Percentiles rank a stretch among this genome's conserved stretches.
Conservation (phyloP, 2,797 vertebrate species). For the Sphenopsis melanotis region DNA sequence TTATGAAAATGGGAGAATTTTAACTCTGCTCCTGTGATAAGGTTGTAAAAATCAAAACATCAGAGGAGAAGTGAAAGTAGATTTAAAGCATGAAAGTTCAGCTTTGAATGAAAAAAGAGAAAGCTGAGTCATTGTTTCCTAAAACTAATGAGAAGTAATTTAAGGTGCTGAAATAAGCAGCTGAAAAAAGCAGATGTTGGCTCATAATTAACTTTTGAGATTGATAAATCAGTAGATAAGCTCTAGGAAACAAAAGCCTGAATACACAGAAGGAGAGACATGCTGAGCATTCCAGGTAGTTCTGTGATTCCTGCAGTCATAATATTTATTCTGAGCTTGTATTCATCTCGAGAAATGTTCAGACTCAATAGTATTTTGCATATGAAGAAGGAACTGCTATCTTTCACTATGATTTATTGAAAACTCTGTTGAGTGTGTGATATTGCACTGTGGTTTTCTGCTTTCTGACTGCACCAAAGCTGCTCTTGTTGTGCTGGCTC, state of each 20-base stretch:
- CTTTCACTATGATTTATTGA: constrained; percentile 25
- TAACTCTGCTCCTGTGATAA: neutral
- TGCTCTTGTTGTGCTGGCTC: neutral
- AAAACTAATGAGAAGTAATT: neutral
- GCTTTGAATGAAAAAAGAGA: neutral
- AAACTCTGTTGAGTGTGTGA: constrained; percentile 12
- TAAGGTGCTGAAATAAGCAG: neutral
- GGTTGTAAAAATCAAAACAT: neutral
- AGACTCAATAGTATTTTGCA: neutral
- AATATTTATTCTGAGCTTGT: neutral
- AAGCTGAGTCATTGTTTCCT: neutral
- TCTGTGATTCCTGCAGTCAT: neutral
- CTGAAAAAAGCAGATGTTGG: neutral
- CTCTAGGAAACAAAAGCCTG: neutral
- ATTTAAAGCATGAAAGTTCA: neutral
- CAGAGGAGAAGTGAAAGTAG: neutral
- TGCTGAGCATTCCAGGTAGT: neutral
- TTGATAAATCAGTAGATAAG: neutral
- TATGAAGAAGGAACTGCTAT: constrained; percentile 3
- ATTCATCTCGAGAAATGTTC: neutral
- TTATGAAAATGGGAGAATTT: neutral
- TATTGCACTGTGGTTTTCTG: neutral
- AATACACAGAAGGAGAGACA: neutral
- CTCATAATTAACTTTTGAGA: neutral
- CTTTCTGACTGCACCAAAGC: neutral